These are phyloP conservation scores for Spicauda simplicius DNA, from an alignment of 2,888 invertebrate genomes.

Conservation along the genomic window DNA sequence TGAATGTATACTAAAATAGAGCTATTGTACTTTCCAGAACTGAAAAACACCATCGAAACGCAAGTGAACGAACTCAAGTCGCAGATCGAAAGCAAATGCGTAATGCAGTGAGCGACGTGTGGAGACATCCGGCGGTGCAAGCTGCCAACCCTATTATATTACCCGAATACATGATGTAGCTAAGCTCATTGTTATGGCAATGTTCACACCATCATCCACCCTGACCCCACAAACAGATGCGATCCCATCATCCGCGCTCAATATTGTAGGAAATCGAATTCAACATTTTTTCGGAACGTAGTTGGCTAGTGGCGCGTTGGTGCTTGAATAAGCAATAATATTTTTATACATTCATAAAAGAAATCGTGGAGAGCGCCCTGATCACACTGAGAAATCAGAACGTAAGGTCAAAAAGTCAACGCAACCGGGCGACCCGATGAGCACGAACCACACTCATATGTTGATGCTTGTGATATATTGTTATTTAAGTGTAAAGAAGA, in stretches of 20 bases:
- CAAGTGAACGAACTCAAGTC: constrained; percentile 98
- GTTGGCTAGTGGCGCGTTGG: constrained; percentile 83
- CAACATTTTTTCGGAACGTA: constrained; percentile 73
- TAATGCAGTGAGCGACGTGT: constrained; percentile 91
- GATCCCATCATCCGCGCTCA: constrained; percentile 74
- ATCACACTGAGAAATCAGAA: constrained; percentile 45
- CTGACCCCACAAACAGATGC: constrained; percentile 49
- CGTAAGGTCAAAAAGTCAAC: constrained; percentile 74
- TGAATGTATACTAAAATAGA: too few relatives aligned
- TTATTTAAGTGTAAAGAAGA: constrained; percentile 84
- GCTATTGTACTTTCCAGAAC: constrained; percentile 88
- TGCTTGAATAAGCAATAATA: constrained; percentile 85
- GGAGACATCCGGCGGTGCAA: constrained; percentile 20
- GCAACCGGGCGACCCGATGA: constrained; percentile 46
- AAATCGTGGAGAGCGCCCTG: constrained; percentile 66
- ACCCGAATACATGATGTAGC: constrained; percentile 82
- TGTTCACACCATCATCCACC: constrained; percentile 51
- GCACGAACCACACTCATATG: constrained; percentile 70
- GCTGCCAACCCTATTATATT: constrained; percentile 49
- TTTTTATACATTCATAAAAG: constrained; percentile 82
- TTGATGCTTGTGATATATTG: constrained; percentile 85
- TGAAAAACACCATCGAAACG: constrained; percentile 98
- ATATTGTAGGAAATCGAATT: constrained; percentile 73
- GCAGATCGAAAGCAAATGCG: constrained; percentile 98
- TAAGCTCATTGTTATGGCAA: constrained; percentile 70